These are phyloP conservation scores for Neosilurus hyrtlii DNA, from an alignment of 2,797 vertebrate genomes.

Conservation along the genomic window DNA sequence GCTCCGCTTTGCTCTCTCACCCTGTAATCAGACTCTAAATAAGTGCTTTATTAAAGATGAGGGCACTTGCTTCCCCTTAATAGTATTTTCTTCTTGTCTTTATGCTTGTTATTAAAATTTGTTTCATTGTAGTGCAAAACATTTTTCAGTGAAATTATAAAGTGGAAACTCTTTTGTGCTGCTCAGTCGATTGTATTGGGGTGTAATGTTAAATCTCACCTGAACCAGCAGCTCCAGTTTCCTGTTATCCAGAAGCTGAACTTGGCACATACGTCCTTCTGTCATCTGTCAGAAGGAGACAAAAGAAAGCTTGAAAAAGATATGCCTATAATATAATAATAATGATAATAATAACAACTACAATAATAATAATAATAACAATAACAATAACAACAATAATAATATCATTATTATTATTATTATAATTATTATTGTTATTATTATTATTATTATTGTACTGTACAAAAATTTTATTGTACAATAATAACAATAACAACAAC, in stretches of 20 bases:
- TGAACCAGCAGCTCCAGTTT: conserved; percentile 98
- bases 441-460: too few species aligned
- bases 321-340: too few species aligned
- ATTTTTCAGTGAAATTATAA: background rate
- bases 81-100: too few species aligned
- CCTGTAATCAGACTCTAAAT: background rate
- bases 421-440: too few species aligned
- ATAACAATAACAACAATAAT: too few species aligned
- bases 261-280: conserved; percentile 93
- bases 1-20: background rate
- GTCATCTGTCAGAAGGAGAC: conserved; percentile 83
- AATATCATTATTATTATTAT: too few species aligned
- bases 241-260: conserved; percentile 93
- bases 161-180: background rate
- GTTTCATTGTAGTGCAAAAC: background rate
- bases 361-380: too few species aligned
- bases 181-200: background rate
- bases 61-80: too few species aligned
- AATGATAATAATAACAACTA: too few species aligned
- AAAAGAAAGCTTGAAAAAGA: background rate
- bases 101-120: background rate
- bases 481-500: too few species aligned
- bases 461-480: too few species aligned
- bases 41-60: background rate
- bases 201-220: conserved; percentile 71